phyloP scores from a whole-genome alignment of 2,888 invertebrate species.

The Agrochola lychnidis region DNA sequence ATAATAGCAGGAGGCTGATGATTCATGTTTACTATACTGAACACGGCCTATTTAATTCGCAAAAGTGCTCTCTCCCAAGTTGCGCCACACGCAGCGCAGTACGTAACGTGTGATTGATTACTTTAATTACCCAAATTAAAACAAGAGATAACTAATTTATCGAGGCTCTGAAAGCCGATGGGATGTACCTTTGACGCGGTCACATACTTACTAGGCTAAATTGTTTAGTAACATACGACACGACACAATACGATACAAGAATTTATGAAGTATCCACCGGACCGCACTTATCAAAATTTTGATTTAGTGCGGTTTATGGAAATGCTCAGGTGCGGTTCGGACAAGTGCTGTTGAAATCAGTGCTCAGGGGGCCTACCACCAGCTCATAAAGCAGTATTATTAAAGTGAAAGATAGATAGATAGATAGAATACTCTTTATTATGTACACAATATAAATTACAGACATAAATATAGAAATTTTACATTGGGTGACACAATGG shows the following conservation, averaged over 20 bases:
- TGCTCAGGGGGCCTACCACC: too few relatives aligned
- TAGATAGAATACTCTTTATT: too few relatives aligned
- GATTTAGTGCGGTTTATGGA: too few relatives aligned
- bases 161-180: neutral
- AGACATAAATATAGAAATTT: too few relatives aligned
- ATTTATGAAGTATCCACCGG: too few relatives aligned
- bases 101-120: conserved; percentile 33
- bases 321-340: too few relatives aligned
- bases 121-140: conserved; percentile 28
- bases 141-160: conserved; percentile 16
- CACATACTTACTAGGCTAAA: neutral
- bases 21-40: neutral
- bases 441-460: too few relatives aligned
- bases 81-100: conserved; percentile 25
- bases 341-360: too few relatives aligned
- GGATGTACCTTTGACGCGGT: neutral
- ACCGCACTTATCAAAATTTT: too few relatives aligned
- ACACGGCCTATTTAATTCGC: conserved; percentile 12
- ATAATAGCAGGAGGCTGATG: neutral
- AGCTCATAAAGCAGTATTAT: too few relatives aligned
- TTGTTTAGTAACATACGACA: neutral
- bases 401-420: too few relatives aligned
- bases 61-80: conserved; percentile 44
- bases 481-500: too few relatives aligned
- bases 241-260: neutral